Evolutionary conservation across 1,140 invertebrate genomes (phyloP).

Genomic region (Caenorhabditis briggsae): DNA sequence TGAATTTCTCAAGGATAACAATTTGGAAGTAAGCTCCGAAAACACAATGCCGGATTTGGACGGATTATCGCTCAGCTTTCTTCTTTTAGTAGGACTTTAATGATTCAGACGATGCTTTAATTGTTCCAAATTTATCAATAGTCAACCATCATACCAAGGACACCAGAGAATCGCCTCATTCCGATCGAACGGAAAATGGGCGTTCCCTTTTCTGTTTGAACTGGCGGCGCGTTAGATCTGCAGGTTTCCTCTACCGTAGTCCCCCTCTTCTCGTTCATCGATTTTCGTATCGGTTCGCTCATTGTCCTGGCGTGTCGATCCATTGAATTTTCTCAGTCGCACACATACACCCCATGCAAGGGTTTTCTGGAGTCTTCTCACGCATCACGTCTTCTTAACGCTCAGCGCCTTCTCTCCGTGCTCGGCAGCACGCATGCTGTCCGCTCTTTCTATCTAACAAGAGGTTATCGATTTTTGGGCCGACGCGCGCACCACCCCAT

Average conservation of each 20-base stretch:
- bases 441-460: neutral
- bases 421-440: neutral
- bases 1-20: too few relatives aligned
- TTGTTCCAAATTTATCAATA: too few relatives aligned
- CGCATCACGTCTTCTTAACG: neutral
- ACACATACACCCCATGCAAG: neutral
- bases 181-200: neutral
- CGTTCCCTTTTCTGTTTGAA: neutral
- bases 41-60: too few relatives aligned
- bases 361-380: neutral
- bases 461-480: slow-evolving; percentile 17
- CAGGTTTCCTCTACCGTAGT: slow-evolving; percentile 38
- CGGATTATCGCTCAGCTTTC: too few relatives aligned
- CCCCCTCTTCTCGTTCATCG: slow-evolving; percentile 6
- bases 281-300: slow-evolving; percentile 29
- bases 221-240: slow-evolving; percentile 54
- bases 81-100: too few relatives aligned
- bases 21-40: too few relatives aligned
- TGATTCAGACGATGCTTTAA: too few relatives aligned
- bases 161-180: neutral
- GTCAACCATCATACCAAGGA: neutral
- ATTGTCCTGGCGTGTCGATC: slow-evolving; percentile 14
- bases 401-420: neutral
- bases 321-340: neutral
- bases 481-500: neutral